Conservation (phyloP, 2,113 vertebrate genomes). For the Phaethornis superciliosus region DNA sequence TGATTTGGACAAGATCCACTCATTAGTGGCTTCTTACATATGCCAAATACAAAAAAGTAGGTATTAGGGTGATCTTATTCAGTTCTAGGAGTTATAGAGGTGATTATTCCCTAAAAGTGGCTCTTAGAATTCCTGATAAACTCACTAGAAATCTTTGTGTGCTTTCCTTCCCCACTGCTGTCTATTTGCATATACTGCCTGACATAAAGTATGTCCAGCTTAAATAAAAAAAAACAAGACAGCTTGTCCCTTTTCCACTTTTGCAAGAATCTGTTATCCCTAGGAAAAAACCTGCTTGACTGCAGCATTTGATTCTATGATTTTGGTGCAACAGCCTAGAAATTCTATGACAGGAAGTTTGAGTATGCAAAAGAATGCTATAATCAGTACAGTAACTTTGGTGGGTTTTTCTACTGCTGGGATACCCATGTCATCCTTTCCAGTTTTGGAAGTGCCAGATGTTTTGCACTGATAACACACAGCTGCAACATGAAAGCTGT, state of each 20-base stretch:
- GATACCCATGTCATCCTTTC: neutral
- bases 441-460: neutral
- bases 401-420: neutral
- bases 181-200: neutral
- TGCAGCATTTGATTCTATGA: neutral
- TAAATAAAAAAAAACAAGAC: neutral
- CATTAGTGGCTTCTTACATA: neutral
- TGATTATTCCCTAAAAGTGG: neutral
- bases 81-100: neutral
- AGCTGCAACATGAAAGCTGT: neutral
- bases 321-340: neutral
- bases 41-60: neutral
- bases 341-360: neutral
- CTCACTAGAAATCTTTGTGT: neutral
- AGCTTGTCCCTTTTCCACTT: neutral
- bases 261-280: neutral
- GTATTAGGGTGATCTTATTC: neutral
- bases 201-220: neutral
- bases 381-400: neutral
- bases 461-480: constrained; percentile 55
- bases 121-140: neutral
- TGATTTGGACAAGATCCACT: neutral
- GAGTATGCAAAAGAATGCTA: neutral
- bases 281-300: neutral
- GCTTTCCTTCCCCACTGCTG: neutral